These are phyloP conservation scores for Acinonyx jubatus DNA, from an alignment of 2,113 vertebrate species.

Conservation along the genomic window DNA sequence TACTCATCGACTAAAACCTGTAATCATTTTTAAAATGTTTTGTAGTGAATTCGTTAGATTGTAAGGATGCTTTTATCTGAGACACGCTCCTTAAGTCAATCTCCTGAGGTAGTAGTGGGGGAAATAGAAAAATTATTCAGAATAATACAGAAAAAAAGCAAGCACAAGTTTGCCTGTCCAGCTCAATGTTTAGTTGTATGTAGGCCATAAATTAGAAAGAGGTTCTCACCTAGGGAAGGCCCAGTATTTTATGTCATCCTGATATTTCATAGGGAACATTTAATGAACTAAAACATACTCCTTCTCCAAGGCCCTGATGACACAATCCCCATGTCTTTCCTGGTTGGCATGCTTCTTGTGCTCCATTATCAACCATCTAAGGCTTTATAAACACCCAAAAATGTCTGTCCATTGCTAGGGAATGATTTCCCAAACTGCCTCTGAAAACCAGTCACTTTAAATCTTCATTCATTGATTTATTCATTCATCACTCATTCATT, in stretches of 20 bases:
- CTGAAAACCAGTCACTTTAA: neutral
- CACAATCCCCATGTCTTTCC: neutral
- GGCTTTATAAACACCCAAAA: neutral
- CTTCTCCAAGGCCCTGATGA: neutral
- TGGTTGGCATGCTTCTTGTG: neutral
- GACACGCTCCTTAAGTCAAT: neutral
- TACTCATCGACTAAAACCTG: neutral
- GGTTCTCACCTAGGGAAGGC: neutral
- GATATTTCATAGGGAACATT: neutral
- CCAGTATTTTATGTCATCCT: neutral
- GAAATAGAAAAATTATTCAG: neutral
- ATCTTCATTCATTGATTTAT: neutral
- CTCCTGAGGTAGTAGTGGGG: neutral
- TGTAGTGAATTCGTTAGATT: neutral
- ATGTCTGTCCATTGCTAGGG: neutral
- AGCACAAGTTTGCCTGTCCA: neutral
- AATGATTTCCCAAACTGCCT: neutral
- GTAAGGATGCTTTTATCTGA: neutral
- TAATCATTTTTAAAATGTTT: neutral
- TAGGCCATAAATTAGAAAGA: neutral
- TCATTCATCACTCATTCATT: neutral
- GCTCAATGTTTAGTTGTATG: neutral
- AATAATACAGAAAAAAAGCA: neutral
- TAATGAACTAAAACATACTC: neutral
- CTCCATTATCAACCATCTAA: neutral